Evolutionary conservation across 2,113 vertebrate genomes (phyloP).

Genomic region (Solea solea): DNA sequence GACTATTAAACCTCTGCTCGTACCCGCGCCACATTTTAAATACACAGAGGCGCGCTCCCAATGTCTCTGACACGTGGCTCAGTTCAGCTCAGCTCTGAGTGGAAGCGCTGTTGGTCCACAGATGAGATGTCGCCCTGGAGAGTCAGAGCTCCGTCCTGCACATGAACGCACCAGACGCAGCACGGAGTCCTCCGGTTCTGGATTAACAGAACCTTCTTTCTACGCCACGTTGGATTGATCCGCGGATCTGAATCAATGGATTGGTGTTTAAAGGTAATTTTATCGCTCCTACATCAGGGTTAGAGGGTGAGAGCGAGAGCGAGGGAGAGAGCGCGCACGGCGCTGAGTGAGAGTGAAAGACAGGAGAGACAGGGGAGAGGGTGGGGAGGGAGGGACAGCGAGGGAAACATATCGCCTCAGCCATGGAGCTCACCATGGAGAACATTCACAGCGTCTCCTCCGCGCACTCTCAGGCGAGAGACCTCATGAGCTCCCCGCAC

Average conservation of each 20-base stretch:
- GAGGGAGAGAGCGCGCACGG: conserved; percentile 44
- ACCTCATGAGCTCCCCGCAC: conserved; percentile 92
- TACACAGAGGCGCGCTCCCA: conserved; percentile 71
- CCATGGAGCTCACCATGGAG: conserved; percentile 97
- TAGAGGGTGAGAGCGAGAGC: conserved; percentile 52
- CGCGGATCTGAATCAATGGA: conserved; percentile 81
- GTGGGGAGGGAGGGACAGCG: conserved; percentile 75
- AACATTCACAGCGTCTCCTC: conserved; percentile 90
- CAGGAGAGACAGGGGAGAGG: conserved; percentile 66
- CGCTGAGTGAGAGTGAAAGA: conserved; percentile 65
- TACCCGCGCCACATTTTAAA: conserved; percentile 69
- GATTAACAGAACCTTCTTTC: conserved; percentile 49
- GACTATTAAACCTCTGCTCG: conserved; percentile 43
- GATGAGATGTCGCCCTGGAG: conserved; percentile 72
- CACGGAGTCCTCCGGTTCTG: conserved; percentile 43
- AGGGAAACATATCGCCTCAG: conserved; percentile 66
- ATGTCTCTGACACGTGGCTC: conserved; percentile 65
- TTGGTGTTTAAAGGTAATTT: conserved; percentile 77
- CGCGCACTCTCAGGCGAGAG: conserved; percentile 89
- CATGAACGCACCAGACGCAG: conserved; percentile 48
- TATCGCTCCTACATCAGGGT: conserved; percentile 66
- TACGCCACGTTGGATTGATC: conserved; percentile 67
- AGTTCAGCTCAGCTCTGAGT: conserved; percentile 69
- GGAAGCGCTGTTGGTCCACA: conserved; percentile 79
- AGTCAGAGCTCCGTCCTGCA: conserved; percentile 40